phyloP scores from a whole-genome alignment of 2,888 invertebrate genomes.

The Ashinkailepas kermadecensis region DNA sequence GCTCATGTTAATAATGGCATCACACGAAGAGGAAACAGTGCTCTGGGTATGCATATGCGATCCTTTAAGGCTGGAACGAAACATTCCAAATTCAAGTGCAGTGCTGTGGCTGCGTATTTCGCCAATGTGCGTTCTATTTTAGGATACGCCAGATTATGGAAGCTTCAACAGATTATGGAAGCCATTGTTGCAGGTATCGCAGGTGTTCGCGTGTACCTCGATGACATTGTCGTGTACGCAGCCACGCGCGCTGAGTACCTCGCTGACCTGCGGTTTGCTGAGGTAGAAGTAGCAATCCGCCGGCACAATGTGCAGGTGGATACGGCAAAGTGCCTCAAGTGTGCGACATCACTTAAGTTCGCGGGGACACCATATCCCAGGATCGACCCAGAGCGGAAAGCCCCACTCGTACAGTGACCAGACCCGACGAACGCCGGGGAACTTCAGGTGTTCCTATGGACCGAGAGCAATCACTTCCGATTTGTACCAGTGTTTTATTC shows the following conservation, averaged over 20 bases:
- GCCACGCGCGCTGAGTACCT: neutral
- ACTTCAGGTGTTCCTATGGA: neutral
- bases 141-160: neutral
- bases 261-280: neutral
- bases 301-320: neutral
- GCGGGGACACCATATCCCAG: neutral
- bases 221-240: neutral
- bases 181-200: neutral
- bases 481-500: neutral
- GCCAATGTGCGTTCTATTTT: too few species aligned
- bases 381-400: conserved; percentile 8
- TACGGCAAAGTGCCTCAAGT: neutral
- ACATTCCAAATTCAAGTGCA: too few species aligned
- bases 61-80: too few species aligned
- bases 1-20: too few species aligned
- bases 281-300: neutral
- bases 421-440: neutral
- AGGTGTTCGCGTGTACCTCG: neutral
- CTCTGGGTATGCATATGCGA: too few species aligned
- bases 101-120: too few species aligned
- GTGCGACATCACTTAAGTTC: neutral
- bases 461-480: neutral
- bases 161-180: neutral
- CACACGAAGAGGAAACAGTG: too few species aligned
- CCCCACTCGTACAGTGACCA: neutral